Base-by-base conservation (phyloP, 2,113 vertebrate genomes). In the human (Homo sapiens) region DNA sequence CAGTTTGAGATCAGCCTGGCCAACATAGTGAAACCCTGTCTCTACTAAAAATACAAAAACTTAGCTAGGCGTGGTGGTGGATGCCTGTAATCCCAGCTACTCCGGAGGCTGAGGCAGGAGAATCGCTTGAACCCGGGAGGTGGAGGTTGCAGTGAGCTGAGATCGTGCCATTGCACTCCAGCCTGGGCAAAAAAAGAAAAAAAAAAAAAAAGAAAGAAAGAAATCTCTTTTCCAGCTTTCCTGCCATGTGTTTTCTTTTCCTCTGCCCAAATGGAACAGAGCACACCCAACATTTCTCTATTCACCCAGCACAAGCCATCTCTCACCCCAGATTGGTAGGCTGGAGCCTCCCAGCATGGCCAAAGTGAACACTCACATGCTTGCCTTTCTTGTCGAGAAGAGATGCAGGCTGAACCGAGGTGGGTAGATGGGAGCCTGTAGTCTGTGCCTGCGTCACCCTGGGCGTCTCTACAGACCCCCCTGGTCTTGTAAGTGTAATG, bases 381-480 rank as follows among this genome's bases (percentile, higher is more conserved):
- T 10, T 2, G 3, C 57, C 18, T 52, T 83, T 35, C 64, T 72
- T 43, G n/a, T 79, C 0, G 14, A 27, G 92, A 81, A 87, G 87
- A 76, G 52, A 7, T 0, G 27, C 20, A 8, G 55, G 16, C 8
- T 17, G 5, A 17, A 85, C 3, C 2, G n/a, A 72, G 38, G 43
- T 35, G 16, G n/a, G 73, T 32, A 50, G 76, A 27, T 32, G 48
- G 55, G 64, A 86, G 73, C 50, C 8, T 0, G 3, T 3, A 6
- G 50, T 57, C 70, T 0, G 0, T 0, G 7, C 79, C 88, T 57
- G 57, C 81, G 4, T 0, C 59, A 55, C 70, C 92, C 6, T 0
- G 16, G 0, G 5, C 0, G 12, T 2, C 93, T 95, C 92, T 50
- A 61, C 0, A 70, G 90, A 98, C 84, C 52, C 95, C 95, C 86